These are phyloP conservation scores for Heteromyza rotundicornis DNA, from an alignment of 2,888 invertebrate genomes.

Conservation along the genomic window DNA sequence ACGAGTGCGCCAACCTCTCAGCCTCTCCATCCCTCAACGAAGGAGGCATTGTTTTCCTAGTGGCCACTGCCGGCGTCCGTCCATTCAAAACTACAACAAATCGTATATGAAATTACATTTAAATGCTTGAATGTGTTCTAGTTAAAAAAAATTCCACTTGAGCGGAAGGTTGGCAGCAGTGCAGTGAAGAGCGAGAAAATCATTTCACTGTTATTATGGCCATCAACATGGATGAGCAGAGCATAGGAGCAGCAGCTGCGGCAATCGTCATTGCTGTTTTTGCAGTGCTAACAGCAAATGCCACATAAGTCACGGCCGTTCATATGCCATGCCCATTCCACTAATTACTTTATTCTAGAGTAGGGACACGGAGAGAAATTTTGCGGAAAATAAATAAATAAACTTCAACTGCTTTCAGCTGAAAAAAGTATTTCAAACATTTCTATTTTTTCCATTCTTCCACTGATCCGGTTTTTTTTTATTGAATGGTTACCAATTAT, in stretches of 20 bases:
- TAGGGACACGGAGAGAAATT: no score
- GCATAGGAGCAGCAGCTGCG: neutral
- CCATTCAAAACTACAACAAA: neutral
- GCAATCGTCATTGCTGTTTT: no score
- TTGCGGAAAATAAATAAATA: no score
- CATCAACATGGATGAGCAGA: constrained; percentile 1
- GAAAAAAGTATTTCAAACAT: no score
- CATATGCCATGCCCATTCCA: neutral
- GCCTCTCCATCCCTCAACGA: no score
- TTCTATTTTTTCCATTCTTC: no score
- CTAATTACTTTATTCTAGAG: no score
- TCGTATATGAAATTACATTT: constrained; percentile 16
- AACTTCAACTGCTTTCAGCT: no score
- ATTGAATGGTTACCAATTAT: no score
- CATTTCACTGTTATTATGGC: constrained; percentile 12
- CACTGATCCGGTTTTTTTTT: no score
- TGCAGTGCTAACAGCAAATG: no score
- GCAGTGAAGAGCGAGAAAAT: constrained; percentile 2
- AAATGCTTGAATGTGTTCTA: constrained; percentile 7
- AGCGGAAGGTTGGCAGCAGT: neutral
- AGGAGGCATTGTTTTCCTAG: neutral
- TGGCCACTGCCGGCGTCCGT: neutral
- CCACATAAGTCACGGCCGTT: no score
- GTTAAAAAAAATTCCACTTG: constrained; percentile 2
- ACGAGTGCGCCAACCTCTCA: neutral